Base-by-base conservation (phyloP, 2,113 vertebrate species). In the Sturnira hondurensis region DNA sequence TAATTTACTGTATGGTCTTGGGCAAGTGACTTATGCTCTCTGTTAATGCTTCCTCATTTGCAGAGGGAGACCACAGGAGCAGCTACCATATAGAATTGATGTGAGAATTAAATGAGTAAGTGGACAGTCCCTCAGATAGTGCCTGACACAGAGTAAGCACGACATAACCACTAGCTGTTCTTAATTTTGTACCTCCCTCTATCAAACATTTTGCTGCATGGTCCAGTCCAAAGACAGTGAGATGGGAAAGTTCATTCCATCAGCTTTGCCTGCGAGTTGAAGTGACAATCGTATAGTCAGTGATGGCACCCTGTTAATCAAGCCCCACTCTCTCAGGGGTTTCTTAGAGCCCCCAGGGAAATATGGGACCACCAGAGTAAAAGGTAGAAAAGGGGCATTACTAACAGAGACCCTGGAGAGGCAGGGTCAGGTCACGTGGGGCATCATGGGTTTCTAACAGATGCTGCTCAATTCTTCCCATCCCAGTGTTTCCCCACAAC, bases 371-470 rank as follows among this genome's bases (percentile, higher is more conserved):
- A n/a, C 7, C 2, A 3, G 0, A 2, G 43, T 1, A 45, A 80
- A n/a, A 36, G 14, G 43, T 1, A 16, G 33, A 88, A 68, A 19
- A 1, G 52, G 41, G 47, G 45, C 3, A 36, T 43, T 10, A 43
- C 24, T 38, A 78, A 70, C 52, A 91, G 77, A 86, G 36, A 36
- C 10, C 5, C 24, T 26, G 4, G 4, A 13, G 17, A 54, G 52
- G 43, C 8, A 19, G 26, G 58, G 28, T 28, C 31, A 38, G 22
- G 4, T 10, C 50, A 4, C 0, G 0, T 0, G 1, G 50, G 4
- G n/a, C 4, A 8, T 1, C 38, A 8, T 0, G 3, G 63, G 8
- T 58, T 36, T 45, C 11, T 8, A 19, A 41, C 33, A 56, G 70
- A 33, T 1, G 47, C 33, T 1, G 4, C 22, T 83, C 36, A 22